Evolutionary conservation across 2,113 vertebrate species (phyloP), one percentile per base, ranked within the genome.

Genomic region (Grantiella picta): DNA sequence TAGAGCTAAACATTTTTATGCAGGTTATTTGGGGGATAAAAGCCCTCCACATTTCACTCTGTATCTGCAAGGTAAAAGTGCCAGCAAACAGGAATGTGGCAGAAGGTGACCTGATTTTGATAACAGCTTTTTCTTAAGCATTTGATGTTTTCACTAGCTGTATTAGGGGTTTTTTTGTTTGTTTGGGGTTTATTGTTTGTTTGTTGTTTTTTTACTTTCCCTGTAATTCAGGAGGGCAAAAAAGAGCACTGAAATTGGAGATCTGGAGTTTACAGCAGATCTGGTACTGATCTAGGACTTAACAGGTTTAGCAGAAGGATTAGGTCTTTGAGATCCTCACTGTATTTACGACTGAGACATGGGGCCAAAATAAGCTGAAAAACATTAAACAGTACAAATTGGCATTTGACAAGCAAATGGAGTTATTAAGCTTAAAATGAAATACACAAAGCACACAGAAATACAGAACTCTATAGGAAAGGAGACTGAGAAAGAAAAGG

Each of bases 91-190:
- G 14, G 31, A 92, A 72, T 0, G 7, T 88, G 71, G 53, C 85
- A 93, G 90, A 96, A 93, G 75, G 87, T 93, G 82, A 94, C 78
- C 81, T 94, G 82, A 56, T 95, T 94, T 89, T 89, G 69, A 23
- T 33, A 59, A 44, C 16, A 78, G 24, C 12, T 71, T 82, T 92
- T 95, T 75, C 61, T 84, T 38, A 78, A 89, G 38, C 11, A 50
- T 27, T 44, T 75, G 15, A 53, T 91, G 36, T 52, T 91, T 92
- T 79, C 50, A 45, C 10, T 63, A 19, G 10, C 13, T 70, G 20
- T 47, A 18, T 23, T 77, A 13, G 36, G 15, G 2, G 1, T 16
- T 45, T 21, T 56, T 38, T 15, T 20, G 23, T 5, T 69, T 65
- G 13, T 2, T 64, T 73, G 20, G 44, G 24, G 42, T 1, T 49